A percentile compares a stretch with the other conserved stretches of the same genome.
Conservation (phyloP, 1,140 invertebrate species). For the Rhizoglyphus robini region DNA sequence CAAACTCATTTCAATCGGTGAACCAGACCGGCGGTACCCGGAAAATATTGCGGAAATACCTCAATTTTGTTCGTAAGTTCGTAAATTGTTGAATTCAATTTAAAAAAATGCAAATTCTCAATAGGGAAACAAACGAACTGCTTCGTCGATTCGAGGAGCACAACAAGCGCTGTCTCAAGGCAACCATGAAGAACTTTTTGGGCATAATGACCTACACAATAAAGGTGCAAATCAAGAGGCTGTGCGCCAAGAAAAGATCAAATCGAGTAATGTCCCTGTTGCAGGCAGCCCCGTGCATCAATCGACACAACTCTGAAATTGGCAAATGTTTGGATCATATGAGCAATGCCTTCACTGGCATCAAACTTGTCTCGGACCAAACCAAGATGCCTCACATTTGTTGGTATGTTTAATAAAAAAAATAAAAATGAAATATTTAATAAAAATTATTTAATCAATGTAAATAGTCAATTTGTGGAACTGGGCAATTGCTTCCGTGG, state of each 20-base stretch:
- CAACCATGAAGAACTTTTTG: neutral
- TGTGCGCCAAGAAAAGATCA: neutral
- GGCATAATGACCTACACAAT: neutral
- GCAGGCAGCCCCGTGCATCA: neutral
- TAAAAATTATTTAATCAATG: neutral
- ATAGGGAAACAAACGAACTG: slow-evolving; percentile 1
- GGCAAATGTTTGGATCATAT: slow-evolving; percentile 7
- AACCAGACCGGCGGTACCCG: neutral
- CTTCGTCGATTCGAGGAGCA: neutral
- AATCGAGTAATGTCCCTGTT: neutral
- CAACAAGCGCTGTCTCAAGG: neutral
- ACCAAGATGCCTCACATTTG: slow-evolving; percentile 5
- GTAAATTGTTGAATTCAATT: neutral
- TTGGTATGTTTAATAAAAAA: neutral
- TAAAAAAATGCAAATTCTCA: neutral
- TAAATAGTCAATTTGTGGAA: slow-evolving; percentile 18
- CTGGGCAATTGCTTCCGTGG: neutral
- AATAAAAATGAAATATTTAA: too few species aligned
- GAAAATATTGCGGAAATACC: neutral
- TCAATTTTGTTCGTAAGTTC: neutral
- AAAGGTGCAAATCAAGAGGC: neutral
- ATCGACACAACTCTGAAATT: neutral
- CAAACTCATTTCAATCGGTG: neutral
- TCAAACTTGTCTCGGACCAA: neutral
- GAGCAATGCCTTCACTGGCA: neutral